Conservation (phyloP, 2,888 invertebrate genomes). For the Cephus spinipes region DNA sequence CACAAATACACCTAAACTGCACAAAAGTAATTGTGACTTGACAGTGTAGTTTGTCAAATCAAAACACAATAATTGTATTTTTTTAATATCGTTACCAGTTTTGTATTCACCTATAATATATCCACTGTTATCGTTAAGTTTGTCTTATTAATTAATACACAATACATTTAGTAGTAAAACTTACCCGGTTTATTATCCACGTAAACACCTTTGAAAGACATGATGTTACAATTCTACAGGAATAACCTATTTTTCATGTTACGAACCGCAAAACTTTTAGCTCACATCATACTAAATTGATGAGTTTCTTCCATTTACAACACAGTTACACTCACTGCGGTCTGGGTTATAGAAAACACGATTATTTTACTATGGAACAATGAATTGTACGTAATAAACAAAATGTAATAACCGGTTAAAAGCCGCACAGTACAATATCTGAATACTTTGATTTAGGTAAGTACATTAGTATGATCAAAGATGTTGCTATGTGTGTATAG, state of each 20-base stretch:
- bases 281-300: not conserved
- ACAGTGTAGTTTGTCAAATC: conserved; percentile 77
- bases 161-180: not conserved
- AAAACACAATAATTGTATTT: conserved; percentile 78
- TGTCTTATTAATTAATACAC: not conserved
- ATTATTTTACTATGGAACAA: not conserved
- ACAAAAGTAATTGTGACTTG: conserved; percentile 79
- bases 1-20: conserved; percentile 84
- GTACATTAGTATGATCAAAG: not conserved
- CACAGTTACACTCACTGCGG: not conserved
- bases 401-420: not conserved
- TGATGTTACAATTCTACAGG: not conserved
- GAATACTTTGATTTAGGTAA: not conserved
- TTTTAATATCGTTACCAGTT: conserved; percentile 21
- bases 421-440: not conserved
- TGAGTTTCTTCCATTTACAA: not conserved
- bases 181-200: not conserved
- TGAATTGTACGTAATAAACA: not conserved
- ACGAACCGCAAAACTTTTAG: not conserved
- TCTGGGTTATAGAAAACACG: not conserved
- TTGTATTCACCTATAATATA: conserved; percentile 10
- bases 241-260: not conserved
- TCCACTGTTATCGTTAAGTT: not conserved
- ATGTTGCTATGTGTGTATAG: not conserved
- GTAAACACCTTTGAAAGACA: not conserved